A percentile compares a stretch with the other conserved stretches of the same genome.
These are phyloP conservation scores for Neoscelio sp. DNA, from an alignment of 2,888 invertebrate genomes.

Conservation along the genomic window DNA sequence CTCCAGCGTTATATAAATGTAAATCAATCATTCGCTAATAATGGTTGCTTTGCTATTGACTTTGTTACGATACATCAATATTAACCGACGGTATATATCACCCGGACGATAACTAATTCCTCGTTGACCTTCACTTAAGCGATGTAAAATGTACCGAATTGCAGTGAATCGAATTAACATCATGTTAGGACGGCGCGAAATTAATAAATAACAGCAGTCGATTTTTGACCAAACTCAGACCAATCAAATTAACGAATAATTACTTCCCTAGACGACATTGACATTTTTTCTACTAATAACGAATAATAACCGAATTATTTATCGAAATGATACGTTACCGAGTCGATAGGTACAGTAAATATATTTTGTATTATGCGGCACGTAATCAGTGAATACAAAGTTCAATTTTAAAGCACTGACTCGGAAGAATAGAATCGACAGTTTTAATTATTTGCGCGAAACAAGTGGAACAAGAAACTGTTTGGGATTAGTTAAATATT, in stretches of 20 bases:
- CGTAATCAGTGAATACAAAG: conserved; percentile 16
- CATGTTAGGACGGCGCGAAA: conserved; percentile 5
- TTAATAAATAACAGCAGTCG: conserved; percentile 21
- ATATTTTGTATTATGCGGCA: conserved; percentile 3
- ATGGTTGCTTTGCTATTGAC: conserved; percentile 6
- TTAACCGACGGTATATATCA: conserved; percentile 10
- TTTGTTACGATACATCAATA: conserved; percentile 29
- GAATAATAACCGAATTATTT: conserved; percentile 29
- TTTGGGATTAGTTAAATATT: conserved; percentile 52
- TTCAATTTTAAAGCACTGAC: conserved; percentile 50
- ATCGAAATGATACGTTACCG: not conserved
- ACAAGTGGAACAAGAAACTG: conserved; percentile 43
- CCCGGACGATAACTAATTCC: conserved; percentile 17
- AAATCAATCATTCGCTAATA: conserved; percentile 28
- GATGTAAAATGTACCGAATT: conserved; percentile 23
- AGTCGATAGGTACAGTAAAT: conserved; percentile 16
- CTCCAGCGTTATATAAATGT: conserved; percentile 8
- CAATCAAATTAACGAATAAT: conserved; percentile 10
- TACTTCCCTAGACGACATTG: not conserved
- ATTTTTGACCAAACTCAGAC: not conserved
- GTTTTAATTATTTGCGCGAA: conserved; percentile 53
- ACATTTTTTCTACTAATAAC: conserved; percentile 11
- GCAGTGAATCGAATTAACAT: conserved; percentile 26
- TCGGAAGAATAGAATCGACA: conserved; percentile 46
- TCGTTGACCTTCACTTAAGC: conserved; percentile 7